Evolutionary conservation across 2,797 vertebrate genomes (phyloP), one percentile per base, ranked within the genome.

Genomic region (Loriculus beryllinus): DNA sequence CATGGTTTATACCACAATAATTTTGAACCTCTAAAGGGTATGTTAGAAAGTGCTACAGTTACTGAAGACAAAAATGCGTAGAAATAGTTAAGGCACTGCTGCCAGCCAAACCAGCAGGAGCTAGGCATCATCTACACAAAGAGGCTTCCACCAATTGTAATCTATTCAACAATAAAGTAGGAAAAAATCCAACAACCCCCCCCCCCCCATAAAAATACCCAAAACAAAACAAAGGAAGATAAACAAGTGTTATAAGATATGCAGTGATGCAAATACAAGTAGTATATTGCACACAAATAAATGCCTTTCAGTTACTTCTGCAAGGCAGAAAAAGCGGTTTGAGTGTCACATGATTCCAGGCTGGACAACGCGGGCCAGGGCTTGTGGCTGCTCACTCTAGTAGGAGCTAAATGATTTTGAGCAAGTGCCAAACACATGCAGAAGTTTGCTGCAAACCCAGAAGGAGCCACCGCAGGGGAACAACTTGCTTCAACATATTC

Each of bases 381-480:
- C 22, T 33, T 2, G 45, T 1, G 5, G 67, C 42, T 18, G 49
- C 59, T 57, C 52, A 7, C 22, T 35, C 43, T 15, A 45, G 48
- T 57, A 54, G 51, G n/a, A n/a, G 19, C 39, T 23, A 52, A 35
- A 14, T 17, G 26, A 64, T 26, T 1, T 5, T 10, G 12, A 48
- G 21, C 68, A 9, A 54, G 26, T 0, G 7, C 39, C 64, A 12
- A 11, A 5, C n/a, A 39, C 28, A 35, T 0, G 23, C 0, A 39
- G 65, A 68, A 45, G n/a, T 25, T 1, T 9, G 42, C 63, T 25
- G 29, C 49, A 42, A 60, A 8, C 4, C 3, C 14, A n/a, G 35
- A 23, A 6, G 56, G 43, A 28, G 19, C 14, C 59, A 13, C 37
- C 3, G 6, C 35, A 40, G 9, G 6, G 11, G 52, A 51, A 14